Base-by-base conservation (phyloP, 2,797 vertebrate genomes). In the Morus bassanus region DNA sequence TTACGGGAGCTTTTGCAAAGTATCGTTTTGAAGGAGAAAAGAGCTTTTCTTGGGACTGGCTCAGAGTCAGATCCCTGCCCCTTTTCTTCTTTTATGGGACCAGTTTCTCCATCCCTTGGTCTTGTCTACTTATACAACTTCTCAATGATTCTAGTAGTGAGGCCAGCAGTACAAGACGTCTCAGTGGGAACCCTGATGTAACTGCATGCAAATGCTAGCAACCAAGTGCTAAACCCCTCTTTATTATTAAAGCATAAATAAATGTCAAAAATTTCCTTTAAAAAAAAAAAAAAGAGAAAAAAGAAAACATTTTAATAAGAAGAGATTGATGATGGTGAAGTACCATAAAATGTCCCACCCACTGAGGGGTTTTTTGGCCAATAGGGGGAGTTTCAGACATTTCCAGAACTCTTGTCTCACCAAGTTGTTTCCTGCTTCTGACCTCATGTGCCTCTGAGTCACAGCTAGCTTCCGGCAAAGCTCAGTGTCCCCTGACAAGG, bases 231-330 rank as follows among this genome's bases (percentile, higher is more conserved):
- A 19, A 85, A 28, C 22, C 7, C 13, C 82, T 18, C 68, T 63
- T 57, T n/a, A 39, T 18, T 65, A 93, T 25, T 78, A 87, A 24
- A 48, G 33, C 11, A 85, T 23, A 79, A 88, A 82, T 9, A 94
- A 95, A 97, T 91, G 94, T 93, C 94, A 97, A 64, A 95, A 96
- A 82, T 96, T 97, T 96, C 97, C 97, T 96, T 86, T 57, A 37
- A 89, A 11, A 37, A 89, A 91, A 69, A 74, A 10, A 0, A 65
- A 74, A 9, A 0, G 18, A 43, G 19, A 4, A 17, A 7, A 76
- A 41, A 46, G 1, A 27, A 57, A 50, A 50, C 25, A 37, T 35
- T 85, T 74, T 33, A 67, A 2, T 88, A 41, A 46, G 88, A 86
- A 97, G 70, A 85, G 37, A 35, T 8, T 48, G 37, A 21, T 43